A percentile compares a stretch with the other conserved stretches of the same genome.
phyloP scores from a whole-genome alignment of 2,113 vertebrate genomes.

The Mus musculus region GRCm39 chr13:46209001-46209500 shows the following conservation, averaged over 20 bases:
- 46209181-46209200: background rate
- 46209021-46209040: background rate
- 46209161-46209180: background rate
- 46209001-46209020: background rate
- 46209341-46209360: background rate
- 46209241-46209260: background rate
- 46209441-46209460: background rate
- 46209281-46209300: background rate
- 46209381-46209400: background rate
- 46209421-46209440: background rate
- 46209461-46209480: background rate
- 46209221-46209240: background rate
- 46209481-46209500: background rate
- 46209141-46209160: background rate
- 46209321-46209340: background rate
- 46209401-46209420: background rate
- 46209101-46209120: background rate
- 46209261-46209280: background rate
- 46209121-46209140: background rate
- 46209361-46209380: background rate
- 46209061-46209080: background rate
- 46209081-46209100: background rate
- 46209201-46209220: background rate
- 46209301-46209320: background rate
- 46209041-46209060: background rate